phyloP scores from a whole-genome alignment of 1,140 invertebrate species.

The Polypedilum pembai region DNA sequence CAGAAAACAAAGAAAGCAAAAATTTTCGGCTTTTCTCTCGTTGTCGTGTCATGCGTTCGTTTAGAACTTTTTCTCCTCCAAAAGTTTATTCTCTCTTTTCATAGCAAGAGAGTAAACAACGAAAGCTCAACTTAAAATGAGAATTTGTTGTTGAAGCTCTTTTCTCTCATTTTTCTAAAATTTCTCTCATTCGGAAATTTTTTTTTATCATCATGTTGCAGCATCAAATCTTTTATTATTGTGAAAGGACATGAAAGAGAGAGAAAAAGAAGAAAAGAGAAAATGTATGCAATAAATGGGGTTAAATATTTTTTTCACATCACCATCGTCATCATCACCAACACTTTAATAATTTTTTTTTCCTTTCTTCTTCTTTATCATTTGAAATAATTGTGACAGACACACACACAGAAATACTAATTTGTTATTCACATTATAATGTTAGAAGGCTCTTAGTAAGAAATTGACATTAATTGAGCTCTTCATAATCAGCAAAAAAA shows the following conservation, averaged over 20 bases:
- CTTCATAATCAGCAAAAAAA: not conserved
- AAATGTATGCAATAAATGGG: no score
- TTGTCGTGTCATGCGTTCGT: not conserved
- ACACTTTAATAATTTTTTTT: no score
- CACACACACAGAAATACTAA: not conserved
- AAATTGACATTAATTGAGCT: not conserved
- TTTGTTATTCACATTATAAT: not conserved
- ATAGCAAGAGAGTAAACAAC: not conserved
- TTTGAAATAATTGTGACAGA: no score
- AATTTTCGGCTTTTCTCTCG: not conserved
- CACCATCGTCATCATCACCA: no score
- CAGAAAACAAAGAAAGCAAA: not conserved
- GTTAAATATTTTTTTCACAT: no score
- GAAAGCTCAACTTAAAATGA: not conserved
- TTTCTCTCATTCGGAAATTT: not conserved
- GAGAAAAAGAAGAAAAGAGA: no score
- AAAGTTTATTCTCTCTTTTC: not conserved
- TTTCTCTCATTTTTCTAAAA: not conserved
- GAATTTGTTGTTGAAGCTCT: not conserved
- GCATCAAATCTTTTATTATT: constrained; percentile 7
- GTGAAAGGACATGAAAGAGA: not conserved
- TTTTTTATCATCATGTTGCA: not conserved
- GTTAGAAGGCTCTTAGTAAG: not conserved
- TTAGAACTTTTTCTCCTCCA: no score
- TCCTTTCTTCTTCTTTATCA: no score